Evolutionary conservation across 2,797 vertebrate genomes (phyloP), one percentile per base, ranked within the genome.

Genomic region (Phrynocephalus vlangalii): DNA sequence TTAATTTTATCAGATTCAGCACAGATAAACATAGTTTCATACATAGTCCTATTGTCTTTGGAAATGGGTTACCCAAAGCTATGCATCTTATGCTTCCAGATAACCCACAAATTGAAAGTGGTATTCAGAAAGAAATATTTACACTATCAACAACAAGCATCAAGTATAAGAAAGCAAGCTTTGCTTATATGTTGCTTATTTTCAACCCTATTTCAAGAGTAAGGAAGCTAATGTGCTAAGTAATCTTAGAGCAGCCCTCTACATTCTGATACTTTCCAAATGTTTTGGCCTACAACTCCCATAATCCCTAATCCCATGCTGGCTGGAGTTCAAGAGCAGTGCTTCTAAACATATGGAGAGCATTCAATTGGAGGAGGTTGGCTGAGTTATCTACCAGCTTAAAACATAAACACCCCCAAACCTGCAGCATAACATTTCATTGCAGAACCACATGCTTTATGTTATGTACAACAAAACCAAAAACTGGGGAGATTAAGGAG

Each of bases 1-100:
- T 28, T 50, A 86, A 71, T 78, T 82, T 6, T 81, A 20, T 6
- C 48, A 44, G 89, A 82, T 63, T 90, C 71, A 10, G 9, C 11
- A 63, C 60, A 63, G 15, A 63, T 76, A 76, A 26, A 79, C 20
- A 56, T 10, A 79, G 44, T 70, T 70, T 70, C 24, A 79, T 66
- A 86, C 13, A 30, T 52, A n/a, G 8, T 18, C 16, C 3, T 66
- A 56, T 18, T 48, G 5, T 28, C 76, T 48, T 77, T n/a, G 44
- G 60, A 76, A 33, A 66, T 63, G 30, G 73, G 33, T 5, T 77
- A 15, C 77, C 56, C n/a, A 79, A 1, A 20, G 8, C 52, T 63
- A 30, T 79, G 16, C 20, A 56, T 52, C 22, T 52, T 56, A 71
- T n/a, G 33, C 33, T 30, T 78, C 16, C 30, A 44, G 16, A 9